Conservation (phyloP, 2,797 vertebrate species). For the Takifugu ocellatus region DNA sequence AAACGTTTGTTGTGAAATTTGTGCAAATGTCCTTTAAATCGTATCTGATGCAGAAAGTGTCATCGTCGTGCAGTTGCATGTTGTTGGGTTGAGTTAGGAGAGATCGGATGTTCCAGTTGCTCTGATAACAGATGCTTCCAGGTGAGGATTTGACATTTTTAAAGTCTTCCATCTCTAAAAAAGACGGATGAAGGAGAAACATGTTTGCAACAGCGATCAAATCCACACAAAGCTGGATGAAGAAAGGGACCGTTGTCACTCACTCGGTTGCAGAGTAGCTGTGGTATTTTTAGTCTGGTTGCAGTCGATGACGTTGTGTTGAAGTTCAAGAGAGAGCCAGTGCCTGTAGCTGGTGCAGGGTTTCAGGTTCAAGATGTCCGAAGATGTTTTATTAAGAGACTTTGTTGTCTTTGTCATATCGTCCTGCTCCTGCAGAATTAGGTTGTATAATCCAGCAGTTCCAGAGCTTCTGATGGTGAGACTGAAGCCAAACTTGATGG, state of each 20-base stretch:
- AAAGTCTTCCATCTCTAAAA: conserved; percentile 14
- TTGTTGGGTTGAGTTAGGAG: background rate
- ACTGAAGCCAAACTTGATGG: conserved; percentile 9
- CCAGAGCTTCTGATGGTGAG: background rate
- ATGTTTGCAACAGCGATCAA: background rate
- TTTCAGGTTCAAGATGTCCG: background rate
- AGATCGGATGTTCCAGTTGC: conserved; percentile 29
- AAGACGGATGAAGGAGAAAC: conserved; percentile 1
- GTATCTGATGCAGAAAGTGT: conserved; percentile 17
- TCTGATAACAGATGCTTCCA: conserved; percentile 21
- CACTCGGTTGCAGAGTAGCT: accelerated
- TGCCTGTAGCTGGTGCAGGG: background rate
- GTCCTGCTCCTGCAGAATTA: background rate
- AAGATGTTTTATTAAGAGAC: background rate
- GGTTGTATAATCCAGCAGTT: accelerated
- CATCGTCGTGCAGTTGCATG: too few species aligned
- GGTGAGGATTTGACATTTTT: accelerated
- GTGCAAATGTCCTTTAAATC: conserved; percentile 19
- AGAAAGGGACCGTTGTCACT: background rate
- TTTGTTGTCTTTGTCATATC: background rate
- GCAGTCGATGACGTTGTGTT: background rate
- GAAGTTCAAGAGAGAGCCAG: background rate
- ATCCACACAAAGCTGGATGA: too few species aligned
- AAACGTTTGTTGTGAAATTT: background rate
- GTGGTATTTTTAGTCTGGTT: too few species aligned